Base-by-base conservation (phyloP, 2,797 vertebrate species). In the Harpagifer antarcticus region DNA sequence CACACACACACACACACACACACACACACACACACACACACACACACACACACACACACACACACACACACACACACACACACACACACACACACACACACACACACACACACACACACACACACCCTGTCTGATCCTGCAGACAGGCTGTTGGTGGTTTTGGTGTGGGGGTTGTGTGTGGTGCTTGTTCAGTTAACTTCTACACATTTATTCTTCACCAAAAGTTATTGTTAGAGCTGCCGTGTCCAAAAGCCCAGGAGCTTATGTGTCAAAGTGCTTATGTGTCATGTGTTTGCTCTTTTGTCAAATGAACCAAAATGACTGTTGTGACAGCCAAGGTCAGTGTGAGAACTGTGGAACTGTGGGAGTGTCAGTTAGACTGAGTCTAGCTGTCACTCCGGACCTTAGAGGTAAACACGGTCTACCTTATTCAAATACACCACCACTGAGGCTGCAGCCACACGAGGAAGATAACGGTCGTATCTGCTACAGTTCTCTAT, bases 301-400 rank as follows among this genome's bases (percentile, higher is more conserved):
- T 89, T 87, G 72, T 87, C 81, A 86, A 72, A 86, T 53, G 78
- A 84, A 68, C 68, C 78, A 76, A 76, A 79, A 71, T 68, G 86
- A 74, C 75, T 86, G 85, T 83, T 91, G 90, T 88, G 89, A 91
- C 90, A 88, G 80, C 69, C 50, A 74, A 90, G 90, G 91, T 90
- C 86, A 66, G 19, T 40, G 74, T 72, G 72, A 85, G 85, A 88
- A 86, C 86, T 82, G 84, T 82, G 20, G 81, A 31, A 74, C 59
- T 57, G 75, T 60, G 47, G 72, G 56, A 74, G 47, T 56, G 86
- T 82, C 84, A 27, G 56, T 64, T 86, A 73, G 64, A 62, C 87
- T 91, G 61, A 84, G 64, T 56, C 60, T 42, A 11, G 67, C 89
- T 76, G 88, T 87, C 91, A 86, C 49, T 92, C 81, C 5, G 6